Evolutionary conservation across 2,113 vertebrate species (phyloP), one percentile per base, ranked within the genome.

Genomic region (Barbus barbus): DNA sequence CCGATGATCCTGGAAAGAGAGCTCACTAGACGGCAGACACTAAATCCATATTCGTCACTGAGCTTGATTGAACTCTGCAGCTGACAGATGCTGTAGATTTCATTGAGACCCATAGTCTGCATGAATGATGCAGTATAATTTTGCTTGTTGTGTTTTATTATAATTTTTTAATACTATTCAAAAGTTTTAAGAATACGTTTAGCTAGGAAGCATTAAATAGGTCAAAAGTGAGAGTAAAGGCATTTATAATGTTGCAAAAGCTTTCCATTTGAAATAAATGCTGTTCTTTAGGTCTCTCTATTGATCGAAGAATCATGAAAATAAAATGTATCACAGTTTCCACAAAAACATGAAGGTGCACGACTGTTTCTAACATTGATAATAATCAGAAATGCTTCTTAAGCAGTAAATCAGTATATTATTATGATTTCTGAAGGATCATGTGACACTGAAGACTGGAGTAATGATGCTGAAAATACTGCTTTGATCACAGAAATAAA

Each of bases 141-240:
- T 87, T 69, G 79, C 78, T 14, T 7, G 48, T 36, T 90, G 93
- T 92, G 91, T 93, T 92, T 89, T 91, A 91, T 63, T 88, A 11
- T 44, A 12, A 3, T 2, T 13, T 72, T 4, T 72, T 31, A 0
- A 65, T 6, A 8, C 20, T 71, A 9, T 41, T 2, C 38, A 41
- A 41, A 1, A 41, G 38, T 72, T 38, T 22, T 0, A 38, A 38
- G 9, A 38, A 69, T 12, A 69, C 18, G 9, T 69, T 31, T 28
- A 63, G 1, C 6, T 31, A 20, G 28, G 28, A 65, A 9, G 7
- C 28, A 65, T 67, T 67, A 0, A 31, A 31, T 31, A 1, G 14
- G 28, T 31, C 26, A 9, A 65, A 22, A 22, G 18, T 38, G 20
- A 36, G 3, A 61, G 9, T 26, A 26, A 61, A 61, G 9, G 20